Conservation (phyloP, 2,113 vertebrate species). For the Romanogobio albipinnatus region DNA sequence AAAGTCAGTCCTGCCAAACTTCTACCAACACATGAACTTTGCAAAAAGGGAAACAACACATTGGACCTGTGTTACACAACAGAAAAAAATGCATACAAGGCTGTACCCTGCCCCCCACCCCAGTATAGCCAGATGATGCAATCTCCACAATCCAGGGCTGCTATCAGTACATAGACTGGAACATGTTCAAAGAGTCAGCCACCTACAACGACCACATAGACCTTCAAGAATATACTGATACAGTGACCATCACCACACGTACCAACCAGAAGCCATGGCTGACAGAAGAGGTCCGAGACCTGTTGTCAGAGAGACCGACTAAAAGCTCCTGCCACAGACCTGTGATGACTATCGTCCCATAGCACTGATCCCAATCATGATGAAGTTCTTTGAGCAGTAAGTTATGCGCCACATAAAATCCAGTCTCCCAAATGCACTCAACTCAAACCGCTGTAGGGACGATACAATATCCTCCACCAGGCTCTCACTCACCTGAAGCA, state of each 20-base stretch:
- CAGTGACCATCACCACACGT: neutral
- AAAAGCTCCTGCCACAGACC: too few species aligned
- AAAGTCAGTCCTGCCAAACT: neutral
- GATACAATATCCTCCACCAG: too few species aligned
- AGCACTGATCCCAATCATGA: too few species aligned
- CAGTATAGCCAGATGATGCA: neutral
- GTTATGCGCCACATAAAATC: too few species aligned
- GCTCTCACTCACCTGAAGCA: too few species aligned
- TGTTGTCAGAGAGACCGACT: neutral
- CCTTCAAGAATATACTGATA: neutral
- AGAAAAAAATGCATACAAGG: too few species aligned
- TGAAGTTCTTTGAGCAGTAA: too few species aligned
- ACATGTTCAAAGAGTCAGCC: neutral
- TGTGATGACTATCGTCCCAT: too few species aligned
- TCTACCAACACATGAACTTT: neutral
- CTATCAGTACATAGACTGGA: neutral
- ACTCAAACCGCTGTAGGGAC: too few species aligned
- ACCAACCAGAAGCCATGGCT: neutral
- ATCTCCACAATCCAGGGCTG: neutral
- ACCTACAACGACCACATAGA: neutral
- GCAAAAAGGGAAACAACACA: neutral
- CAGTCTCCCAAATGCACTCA: too few species aligned
- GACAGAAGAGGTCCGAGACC: neutral
- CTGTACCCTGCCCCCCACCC: neutral
- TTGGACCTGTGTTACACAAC: neutral